Evolutionary conservation across 2,797 vertebrate species (phyloP).

Genomic region (Microcaecilia unicolor): DNA sequence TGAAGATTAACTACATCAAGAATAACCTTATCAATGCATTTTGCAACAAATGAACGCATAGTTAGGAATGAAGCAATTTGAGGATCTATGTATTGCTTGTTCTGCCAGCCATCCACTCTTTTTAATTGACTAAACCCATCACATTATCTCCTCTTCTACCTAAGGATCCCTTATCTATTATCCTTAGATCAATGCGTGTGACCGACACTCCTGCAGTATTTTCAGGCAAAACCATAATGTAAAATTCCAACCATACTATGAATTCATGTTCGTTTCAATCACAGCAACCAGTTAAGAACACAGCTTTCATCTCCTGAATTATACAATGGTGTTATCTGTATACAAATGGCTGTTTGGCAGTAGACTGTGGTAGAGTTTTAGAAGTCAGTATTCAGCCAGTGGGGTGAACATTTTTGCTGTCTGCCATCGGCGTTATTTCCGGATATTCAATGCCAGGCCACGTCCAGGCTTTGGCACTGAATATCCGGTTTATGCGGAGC

Average conservation of each 20-base stretch:
- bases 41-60: too few relatives aligned
- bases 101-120: fast-evolving
- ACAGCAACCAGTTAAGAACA: neutral
- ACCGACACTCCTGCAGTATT: neutral
- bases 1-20: too few relatives aligned
- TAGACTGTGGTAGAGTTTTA: neutral
- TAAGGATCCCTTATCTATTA: neutral
- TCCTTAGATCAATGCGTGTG: neutral
- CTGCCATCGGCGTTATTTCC: too few relatives aligned
- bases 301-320: neutral
- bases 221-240: neutral
- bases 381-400: too few relatives aligned
- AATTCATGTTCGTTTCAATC: neutral
- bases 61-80: neutral
- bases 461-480: too few relatives aligned
- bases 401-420: too few relatives aligned
- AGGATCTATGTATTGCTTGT: neutral
- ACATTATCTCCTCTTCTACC: neutral
- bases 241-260: neutral
- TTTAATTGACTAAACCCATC: neutral
- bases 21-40: too few relatives aligned
- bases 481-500: too few relatives aligned
- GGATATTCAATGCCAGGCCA: too few relatives aligned
- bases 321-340: neutral
- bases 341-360: neutral